Evolutionary conservation across 2,113 vertebrate species (phyloP).

Genomic region (Platanista minor): DNA sequence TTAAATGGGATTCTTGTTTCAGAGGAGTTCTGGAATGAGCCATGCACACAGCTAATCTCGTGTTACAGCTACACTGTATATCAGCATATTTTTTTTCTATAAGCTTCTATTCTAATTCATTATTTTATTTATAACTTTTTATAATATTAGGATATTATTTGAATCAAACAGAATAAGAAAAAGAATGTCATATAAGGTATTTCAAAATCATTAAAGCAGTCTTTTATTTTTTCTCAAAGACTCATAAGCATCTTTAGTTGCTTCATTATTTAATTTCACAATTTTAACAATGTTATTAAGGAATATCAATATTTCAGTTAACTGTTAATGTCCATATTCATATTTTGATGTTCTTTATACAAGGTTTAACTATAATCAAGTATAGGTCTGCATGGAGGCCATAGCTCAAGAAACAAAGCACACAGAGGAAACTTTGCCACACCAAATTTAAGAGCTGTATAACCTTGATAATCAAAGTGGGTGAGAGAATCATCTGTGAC

Average conservation of each 20-base stretch:
- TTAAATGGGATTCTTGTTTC: not conserved
- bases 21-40: not conserved
- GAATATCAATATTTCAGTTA: not conserved
- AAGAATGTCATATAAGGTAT: not conserved
- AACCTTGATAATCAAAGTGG: not conserved
- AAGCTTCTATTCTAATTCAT: not conserved
- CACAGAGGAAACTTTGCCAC: not conserved
- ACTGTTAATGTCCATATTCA: not conserved
- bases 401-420: not conserved
- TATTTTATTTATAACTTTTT: not conserved
- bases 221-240: not conserved
- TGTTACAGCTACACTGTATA: not conserved
- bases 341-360: not conserved
- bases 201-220: not conserved
- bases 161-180: not conserved
- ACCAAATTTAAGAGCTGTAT: not conserved
- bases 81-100: not conserved
- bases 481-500: not conserved
- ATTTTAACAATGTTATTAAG: not conserved
- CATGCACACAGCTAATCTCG: not conserved
- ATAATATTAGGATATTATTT: not conserved
- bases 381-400: not conserved
- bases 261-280: not conserved
- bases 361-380: not conserved
- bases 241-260: not conserved